Conservation (phyloP, 2,888 invertebrate genomes). For the Nomada hirtipes region DNA sequence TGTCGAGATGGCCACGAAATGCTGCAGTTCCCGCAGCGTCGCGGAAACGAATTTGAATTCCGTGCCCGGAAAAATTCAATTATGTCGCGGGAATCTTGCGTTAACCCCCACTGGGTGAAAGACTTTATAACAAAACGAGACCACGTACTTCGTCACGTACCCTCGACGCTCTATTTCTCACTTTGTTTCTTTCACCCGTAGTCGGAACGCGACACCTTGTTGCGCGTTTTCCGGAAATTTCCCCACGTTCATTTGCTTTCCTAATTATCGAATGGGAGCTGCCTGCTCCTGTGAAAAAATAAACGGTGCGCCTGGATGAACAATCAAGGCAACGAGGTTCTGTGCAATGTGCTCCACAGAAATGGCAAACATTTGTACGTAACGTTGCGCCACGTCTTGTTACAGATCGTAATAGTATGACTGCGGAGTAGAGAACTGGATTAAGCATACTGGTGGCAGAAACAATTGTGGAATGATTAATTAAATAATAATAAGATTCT, state of each 20-base stretch:
- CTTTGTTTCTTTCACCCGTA: neutral
- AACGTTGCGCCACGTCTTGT: no score
- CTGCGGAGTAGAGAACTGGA: no score
- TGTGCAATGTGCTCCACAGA: neutral
- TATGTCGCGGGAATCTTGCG: constrained; percentile 67
- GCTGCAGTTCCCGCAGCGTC: neutral
- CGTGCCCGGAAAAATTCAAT: constrained; percentile 74
- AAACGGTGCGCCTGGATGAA: neutral
- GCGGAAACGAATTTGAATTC: constrained; percentile 71
- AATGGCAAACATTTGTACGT: neutral
- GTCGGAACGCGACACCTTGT: constrained; percentile 13
- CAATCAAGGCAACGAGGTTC: neutral
- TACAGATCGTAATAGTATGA: no score
- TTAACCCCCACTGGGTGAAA: constrained; percentile 32
- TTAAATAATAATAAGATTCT: no score
- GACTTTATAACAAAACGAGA: constrained; percentile 34
- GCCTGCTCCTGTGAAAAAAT: neutral
- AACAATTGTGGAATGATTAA: no score
- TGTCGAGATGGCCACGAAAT: neutral
- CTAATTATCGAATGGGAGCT: constrained; percentile 9
- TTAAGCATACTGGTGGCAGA: no score
- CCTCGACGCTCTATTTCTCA: constrained; percentile 20
- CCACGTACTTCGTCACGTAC: constrained; percentile 27
- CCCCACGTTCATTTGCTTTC: neutral
- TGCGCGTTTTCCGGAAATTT: neutral